These are phyloP conservation scores for Neotoxoptera formosana DNA, from an alignment of 1,140 invertebrate genomes.

Conservation along the genomic window DNA sequence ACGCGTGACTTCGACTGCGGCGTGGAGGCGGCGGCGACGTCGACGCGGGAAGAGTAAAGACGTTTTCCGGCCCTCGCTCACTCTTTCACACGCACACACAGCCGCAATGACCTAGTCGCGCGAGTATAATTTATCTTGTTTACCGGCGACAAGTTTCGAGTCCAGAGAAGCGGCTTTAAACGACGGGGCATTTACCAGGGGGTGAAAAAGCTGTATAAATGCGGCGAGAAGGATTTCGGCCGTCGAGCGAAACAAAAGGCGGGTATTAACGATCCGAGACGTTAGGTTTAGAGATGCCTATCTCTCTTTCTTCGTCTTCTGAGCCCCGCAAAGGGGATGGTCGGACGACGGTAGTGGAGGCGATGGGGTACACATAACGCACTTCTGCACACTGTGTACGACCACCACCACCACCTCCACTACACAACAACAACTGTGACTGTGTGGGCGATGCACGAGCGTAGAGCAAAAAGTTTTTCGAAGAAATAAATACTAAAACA, in stretches of 20 bases:
- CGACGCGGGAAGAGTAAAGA: not conserved
- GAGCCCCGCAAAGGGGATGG: not conserved
- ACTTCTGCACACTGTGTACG: not conserved
- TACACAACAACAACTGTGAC: not conserved
- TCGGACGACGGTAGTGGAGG: not conserved
- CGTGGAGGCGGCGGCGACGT: too few relatives aligned
- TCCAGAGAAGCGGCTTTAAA: conserved; percentile 51
- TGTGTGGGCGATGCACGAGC: not conserved
- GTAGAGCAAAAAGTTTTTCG: not conserved
- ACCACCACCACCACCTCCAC: not conserved
- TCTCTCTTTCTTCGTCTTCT: conserved; percentile 14
- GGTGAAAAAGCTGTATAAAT: conserved; percentile 20
- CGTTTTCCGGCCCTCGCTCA: not conserved
- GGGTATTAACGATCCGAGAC: conserved; percentile 55
- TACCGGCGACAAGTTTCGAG: conserved; percentile 56
- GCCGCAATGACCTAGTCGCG: not conserved
- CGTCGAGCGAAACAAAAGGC: conserved; percentile 53
- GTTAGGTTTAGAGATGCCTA: conserved; percentile 44
- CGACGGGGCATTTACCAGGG: conserved; percentile 29
- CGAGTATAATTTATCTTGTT: conserved; percentile 56
- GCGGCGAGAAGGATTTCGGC: conserved; percentile 43
- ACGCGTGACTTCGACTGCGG: not conserved
- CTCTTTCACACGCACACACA: not conserved
- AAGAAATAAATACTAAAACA: not conserved
- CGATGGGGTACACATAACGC: not conserved